Conservation (phyloP, 2,113 vertebrate genomes). For the Carassius gibelio region DNA sequence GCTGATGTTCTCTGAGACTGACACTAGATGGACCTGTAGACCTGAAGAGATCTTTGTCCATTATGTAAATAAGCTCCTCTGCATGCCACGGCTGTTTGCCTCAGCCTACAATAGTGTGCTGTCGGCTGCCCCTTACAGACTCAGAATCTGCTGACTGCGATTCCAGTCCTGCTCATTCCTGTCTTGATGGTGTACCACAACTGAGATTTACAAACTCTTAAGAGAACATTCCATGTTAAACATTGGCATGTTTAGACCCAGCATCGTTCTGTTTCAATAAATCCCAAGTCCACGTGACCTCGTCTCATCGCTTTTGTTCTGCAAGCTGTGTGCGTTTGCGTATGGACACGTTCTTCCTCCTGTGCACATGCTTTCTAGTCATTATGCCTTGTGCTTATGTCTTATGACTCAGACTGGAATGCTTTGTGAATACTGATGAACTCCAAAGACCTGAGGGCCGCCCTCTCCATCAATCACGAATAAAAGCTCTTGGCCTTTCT, state of each 20-base stretch:
- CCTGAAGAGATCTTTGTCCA: slow-evolving; percentile 36
- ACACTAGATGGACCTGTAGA: slow-evolving; percentile 51
- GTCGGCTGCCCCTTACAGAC: not conserved
- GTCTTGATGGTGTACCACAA: slow-evolving; percentile 12
- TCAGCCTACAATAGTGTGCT: slow-evolving; percentile 45
- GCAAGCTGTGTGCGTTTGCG: slow-evolving; percentile 53
- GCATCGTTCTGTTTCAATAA: slow-evolving; percentile 3
- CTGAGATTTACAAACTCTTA: not conserved
- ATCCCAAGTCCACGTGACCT: slow-evolving; percentile 17
- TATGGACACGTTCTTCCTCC: slow-evolving; percentile 48
- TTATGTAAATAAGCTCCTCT: slow-evolving; percentile 54
- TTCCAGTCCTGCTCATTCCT: slow-evolving; percentile 10
- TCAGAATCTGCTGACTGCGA: not conserved
- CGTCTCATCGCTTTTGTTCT: slow-evolving; percentile 17
- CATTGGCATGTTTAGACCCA: not conserved
- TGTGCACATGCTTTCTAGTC: slow-evolving; percentile 64
- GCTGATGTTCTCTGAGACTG: slow-evolving; percentile 11
- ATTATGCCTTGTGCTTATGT: slow-evolving; percentile 70
- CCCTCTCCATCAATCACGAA: slow-evolving; percentile 73
- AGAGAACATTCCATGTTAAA: not conserved
- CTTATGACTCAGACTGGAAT: slow-evolving; percentile 68
- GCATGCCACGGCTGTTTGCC: slow-evolving; percentile 50
- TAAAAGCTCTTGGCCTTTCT: slow-evolving; percentile 44
- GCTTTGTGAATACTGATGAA: slow-evolving; percentile 77
- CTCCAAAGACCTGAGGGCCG: slow-evolving; percentile 76